These are phyloP conservation scores for Leptocoma aspasia DNA, from an alignment of 2,113 vertebrate species.

Conservation along the genomic window DNA sequence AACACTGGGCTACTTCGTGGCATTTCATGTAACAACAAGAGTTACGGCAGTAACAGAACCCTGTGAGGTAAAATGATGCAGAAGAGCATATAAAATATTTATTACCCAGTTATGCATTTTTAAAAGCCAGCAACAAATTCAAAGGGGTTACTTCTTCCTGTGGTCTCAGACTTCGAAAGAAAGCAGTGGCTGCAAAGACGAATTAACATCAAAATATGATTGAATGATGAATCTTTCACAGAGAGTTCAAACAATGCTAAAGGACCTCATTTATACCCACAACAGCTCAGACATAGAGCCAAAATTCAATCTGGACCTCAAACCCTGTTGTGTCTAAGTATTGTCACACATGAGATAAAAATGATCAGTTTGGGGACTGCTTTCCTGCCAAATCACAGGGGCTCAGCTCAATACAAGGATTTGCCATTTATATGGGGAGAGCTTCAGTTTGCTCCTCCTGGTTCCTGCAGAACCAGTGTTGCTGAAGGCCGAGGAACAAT, in stretches of 20 bases:
- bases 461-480: background rate
- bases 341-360: background rate
- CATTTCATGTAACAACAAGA: constrained; percentile 61
- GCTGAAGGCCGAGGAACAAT: background rate
- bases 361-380: background rate
- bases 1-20: constrained; percentile 17
- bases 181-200: constrained; percentile 69
- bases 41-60: constrained; percentile 40
- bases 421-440: background rate
- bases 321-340: background rate
- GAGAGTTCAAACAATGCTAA: constrained; percentile 32
- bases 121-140: constrained; percentile 76
- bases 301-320: background rate
- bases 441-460: background rate
- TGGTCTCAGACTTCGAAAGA: constrained; percentile 68
- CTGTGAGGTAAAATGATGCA: constrained; percentile 72
- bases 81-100: constrained; percentile 75
- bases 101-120: constrained; percentile 80
- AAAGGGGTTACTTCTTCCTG: constrained; percentile 69
- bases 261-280: constrained; percentile 3
- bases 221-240: constrained; percentile 45
- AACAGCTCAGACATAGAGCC: background rate
- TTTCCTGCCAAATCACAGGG: background rate
- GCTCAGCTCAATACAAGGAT: background rate
- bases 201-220: constrained; percentile 70